A percentile compares a stretch with the other conserved stretches of the same genome.
These are phyloP conservation scores for Pholis gunnellus DNA, from an alignment of 2,113 vertebrate genomes.

Conservation along the genomic window DNA sequence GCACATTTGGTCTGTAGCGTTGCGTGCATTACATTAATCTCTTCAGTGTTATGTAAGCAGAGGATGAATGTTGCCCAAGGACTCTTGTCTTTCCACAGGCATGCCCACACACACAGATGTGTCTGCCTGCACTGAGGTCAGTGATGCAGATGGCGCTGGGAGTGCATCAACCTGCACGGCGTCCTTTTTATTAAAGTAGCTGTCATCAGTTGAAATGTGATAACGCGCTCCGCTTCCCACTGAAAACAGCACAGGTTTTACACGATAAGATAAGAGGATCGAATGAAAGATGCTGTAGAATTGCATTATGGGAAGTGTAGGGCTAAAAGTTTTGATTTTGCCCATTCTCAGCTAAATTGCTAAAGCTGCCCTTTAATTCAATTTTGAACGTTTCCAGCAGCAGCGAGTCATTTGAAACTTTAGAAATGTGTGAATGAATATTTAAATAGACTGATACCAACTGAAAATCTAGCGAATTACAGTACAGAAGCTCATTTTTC, in stretches of 20 bases:
- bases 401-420: not conserved
- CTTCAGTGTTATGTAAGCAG: constrained; percentile 62
- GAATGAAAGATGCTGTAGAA: not conserved
- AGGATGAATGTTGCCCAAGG: constrained; percentile 46
- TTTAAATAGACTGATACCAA: not conserved
- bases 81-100: constrained; percentile 25
- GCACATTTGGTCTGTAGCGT: constrained; percentile 12
- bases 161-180: not conserved
- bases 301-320: constrained; percentile 7
- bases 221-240: not conserved
- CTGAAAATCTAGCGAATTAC: not conserved
- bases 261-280: not conserved
- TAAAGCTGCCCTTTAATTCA: not conserved
- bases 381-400: not conserved
- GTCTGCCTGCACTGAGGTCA: constrained; percentile 11
- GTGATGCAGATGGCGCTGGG: constrained; percentile 7
- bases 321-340: not conserved
- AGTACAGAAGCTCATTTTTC: not conserved
- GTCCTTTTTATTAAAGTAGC: not conserved
- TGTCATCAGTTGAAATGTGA: not conserved
- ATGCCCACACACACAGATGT: not conserved
- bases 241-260: not conserved
- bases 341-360: not conserved
- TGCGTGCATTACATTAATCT: constrained; percentile 49
- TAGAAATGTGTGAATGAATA: not conserved